Percentiles rank a stretch among this genome's conserved stretches.
phyloP scores from a whole-genome alignment of 2,888 invertebrate genomes.

The Caenorhabditis imperialis region DNA sequence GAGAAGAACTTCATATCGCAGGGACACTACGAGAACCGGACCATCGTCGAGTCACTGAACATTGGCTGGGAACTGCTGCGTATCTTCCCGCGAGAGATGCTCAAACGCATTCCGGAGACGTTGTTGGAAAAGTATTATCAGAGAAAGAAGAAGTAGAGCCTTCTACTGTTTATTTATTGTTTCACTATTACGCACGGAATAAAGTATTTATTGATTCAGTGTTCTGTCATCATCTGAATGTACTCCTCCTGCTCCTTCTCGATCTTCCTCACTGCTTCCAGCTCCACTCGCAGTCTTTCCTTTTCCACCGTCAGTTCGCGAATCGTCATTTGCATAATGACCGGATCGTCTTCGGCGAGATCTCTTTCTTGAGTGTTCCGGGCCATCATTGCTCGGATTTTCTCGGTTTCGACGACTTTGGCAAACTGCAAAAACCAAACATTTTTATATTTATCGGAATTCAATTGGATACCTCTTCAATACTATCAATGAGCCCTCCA shows the following conservation, averaged over 20 bases:
- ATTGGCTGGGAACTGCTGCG: constrained; percentile 98
- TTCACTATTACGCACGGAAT: too few species aligned
- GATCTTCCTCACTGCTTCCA: constrained; percentile 52
- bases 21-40: constrained; percentile 96
- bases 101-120: constrained; percentile 96
- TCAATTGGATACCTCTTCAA: constrained; percentile 39
- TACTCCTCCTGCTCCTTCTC: constrained; percentile 51
- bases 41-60: constrained; percentile 97
- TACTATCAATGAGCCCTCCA: constrained; percentile 43
- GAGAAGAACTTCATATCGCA: constrained; percentile 99
- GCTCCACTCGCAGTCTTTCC: constrained; percentile 46
- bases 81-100: constrained; percentile 99
- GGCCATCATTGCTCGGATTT: constrained; percentile 47
- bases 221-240: constrained; percentile 48
- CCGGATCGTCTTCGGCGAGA: constrained; percentile 36
- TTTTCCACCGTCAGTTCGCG: constrained; percentile 53
- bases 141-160: constrained; percentile 35
- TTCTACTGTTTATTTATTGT: too few species aligned
- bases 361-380: constrained; percentile 29
- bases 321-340: constrained; percentile 49
- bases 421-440: constrained; percentile 33
- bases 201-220: too few species aligned
- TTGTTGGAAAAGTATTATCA: constrained; percentile 98
- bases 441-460: too few species aligned
- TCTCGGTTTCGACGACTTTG: constrained; percentile 46